Evolutionary conservation across 2,797 vertebrate genomes (phyloP).

Genomic region (Gymnoscopelus braueri): DNA sequence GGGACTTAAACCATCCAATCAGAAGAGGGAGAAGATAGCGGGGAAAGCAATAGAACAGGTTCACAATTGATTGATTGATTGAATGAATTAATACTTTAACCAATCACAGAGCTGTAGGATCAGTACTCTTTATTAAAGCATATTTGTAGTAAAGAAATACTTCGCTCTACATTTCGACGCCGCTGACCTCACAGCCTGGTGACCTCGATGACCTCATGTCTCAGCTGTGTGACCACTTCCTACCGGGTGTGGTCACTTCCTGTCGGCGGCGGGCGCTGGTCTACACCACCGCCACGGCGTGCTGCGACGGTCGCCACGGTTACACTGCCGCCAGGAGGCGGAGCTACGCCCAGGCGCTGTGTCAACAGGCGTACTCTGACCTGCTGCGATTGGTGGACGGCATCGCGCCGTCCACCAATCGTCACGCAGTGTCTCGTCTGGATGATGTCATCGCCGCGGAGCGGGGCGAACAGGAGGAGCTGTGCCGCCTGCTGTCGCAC

Average conservation of each 20-base stretch:
- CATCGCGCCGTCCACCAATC: neutral
- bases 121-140: too few relatives aligned
- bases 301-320: constrained; percentile 65
- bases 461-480: constrained; percentile 69
- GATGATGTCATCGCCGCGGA: constrained; percentile 45
- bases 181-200: neutral
- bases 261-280: constrained; percentile 70
- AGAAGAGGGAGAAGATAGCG: constrained; percentile 28
- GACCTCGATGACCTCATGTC: constrained; percentile 54
- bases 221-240: constrained; percentile 75
- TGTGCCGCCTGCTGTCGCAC: constrained; percentile 64
- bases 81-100: too few relatives aligned
- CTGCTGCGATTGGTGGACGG: constrained; percentile 67
- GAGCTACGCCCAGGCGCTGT: constrained; percentile 72
- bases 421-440: neutral
- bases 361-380: constrained; percentile 78
- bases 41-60: too few relatives aligned
- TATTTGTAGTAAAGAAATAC: neutral
- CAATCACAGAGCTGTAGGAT: too few relatives aligned
- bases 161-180: constrained; percentile 25
- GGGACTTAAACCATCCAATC: neutral
- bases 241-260: constrained; percentile 70
- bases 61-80: too few relatives aligned
- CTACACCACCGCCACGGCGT: constrained; percentile 71
- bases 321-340: constrained; percentile 72